Conservation (phyloP, 2,797 vertebrate species). For the Chloroceryle amazona region DNA sequence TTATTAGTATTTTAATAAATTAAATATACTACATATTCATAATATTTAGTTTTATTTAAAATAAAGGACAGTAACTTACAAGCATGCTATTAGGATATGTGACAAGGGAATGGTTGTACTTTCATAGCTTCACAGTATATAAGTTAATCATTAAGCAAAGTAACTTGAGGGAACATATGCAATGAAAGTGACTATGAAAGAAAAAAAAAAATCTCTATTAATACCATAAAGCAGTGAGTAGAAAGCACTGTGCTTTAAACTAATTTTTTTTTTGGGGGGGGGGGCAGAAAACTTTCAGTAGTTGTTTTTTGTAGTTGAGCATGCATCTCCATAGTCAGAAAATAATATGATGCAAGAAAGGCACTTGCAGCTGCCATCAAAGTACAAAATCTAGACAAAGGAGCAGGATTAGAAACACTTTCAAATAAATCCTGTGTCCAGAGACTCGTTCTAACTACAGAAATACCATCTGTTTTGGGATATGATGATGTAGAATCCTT, state of each 20-base stretch:
- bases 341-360: neutral
- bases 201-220: neutral
- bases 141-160: neutral
- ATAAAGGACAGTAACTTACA: neutral
- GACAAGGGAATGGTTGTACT: neutral
- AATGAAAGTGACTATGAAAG: neutral
- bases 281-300: neutral
- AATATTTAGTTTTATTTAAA: neutral
- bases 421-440: slow-evolving; percentile 70
- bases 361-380: slow-evolving; percentile 78
- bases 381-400: slow-evolving; percentile 79
- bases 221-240: neutral
- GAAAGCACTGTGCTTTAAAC: neutral
- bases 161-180: neutral
- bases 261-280: neutral
- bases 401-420: slow-evolving; percentile 77
- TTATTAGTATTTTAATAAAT: neutral
- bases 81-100: neutral
- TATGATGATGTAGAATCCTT: slow-evolving; percentile 82
- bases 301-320: neutral
- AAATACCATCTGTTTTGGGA: slow-evolving; percentile 80
- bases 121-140: neutral
- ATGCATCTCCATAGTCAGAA: neutral
- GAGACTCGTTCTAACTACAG: slow-evolving; percentile 68
- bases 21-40: neutral